These are phyloP conservation scores for Temnothorax ravouxi DNA, from an alignment of 2,888 invertebrate genomes.

Conservation along the genomic window DNA sequence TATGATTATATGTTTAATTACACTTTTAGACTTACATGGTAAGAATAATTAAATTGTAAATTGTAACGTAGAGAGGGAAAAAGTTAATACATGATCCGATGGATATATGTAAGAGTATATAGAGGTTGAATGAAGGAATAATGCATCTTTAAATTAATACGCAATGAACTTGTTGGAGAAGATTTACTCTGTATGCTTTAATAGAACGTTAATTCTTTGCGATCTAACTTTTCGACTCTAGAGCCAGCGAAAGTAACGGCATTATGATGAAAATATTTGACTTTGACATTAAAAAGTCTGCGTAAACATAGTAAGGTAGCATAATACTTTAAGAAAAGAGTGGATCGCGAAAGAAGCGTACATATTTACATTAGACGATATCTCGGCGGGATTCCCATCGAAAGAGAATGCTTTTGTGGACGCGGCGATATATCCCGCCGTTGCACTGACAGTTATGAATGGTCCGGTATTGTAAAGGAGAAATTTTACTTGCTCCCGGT, in stretches of 20 bases:
- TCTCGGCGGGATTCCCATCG: constrained; percentile 59
- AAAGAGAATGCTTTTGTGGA: constrained; percentile 67
- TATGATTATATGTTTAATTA: neutral
- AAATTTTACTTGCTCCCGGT: constrained; percentile 66
- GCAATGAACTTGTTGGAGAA: neutral
- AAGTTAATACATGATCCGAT: neutral
- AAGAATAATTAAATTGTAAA: neutral
- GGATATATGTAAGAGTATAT: neutral
- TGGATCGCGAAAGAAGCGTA: constrained; percentile 45
- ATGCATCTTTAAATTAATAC: neutral
- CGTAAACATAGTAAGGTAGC: constrained; percentile 24
- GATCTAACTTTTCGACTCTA: neutral
- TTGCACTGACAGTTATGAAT: constrained; percentile 70
- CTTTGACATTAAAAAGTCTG: constrained; percentile 17
- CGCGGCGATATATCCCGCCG: constrained; percentile 59
- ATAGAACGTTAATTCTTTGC: constrained; percentile 11
- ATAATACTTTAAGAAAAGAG: constrained; percentile 35
- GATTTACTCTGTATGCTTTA: constrained; percentile 7
- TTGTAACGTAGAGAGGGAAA: neutral
- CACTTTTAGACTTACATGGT: too few species aligned
- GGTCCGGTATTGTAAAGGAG: constrained; percentile 61
- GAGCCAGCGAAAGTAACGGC: constrained; percentile 5
- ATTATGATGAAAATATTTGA: constrained; percentile 33
- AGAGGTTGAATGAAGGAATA: neutral
- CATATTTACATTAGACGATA: constrained; percentile 66